phyloP scores from a whole-genome alignment of 1,140 invertebrate species.

The Leptinotarsa defecta region DNA sequence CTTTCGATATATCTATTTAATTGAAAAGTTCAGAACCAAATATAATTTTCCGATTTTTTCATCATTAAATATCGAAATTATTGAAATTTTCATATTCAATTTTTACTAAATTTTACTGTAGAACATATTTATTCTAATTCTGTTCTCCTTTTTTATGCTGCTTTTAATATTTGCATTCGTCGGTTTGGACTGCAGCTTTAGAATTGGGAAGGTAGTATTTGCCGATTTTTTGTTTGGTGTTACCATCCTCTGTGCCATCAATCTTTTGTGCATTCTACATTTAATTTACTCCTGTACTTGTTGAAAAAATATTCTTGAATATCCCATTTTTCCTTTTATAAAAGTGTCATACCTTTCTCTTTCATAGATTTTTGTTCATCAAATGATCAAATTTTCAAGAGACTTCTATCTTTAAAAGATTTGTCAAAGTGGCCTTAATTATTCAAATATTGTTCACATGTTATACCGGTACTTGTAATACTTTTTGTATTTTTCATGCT shows the following conservation, averaged over 20 bases:
- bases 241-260: slow-evolving; percentile 67
- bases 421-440: slow-evolving; percentile 12
- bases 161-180: slow-evolving; percentile 45
- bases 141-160: slow-evolving; percentile 50
- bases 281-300: slow-evolving; percentile 54
- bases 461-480: slow-evolving; percentile 27
- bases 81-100: too few relatives aligned
- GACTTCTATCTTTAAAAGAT: neutral
- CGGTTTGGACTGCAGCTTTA: slow-evolving; percentile 60
- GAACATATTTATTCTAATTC: slow-evolving; percentile 28
- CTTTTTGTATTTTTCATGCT: slow-evolving; percentile 28
- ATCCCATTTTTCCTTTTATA: too few relatives aligned
- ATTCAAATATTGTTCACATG: neutral
- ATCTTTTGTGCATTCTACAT: slow-evolving; percentile 67
- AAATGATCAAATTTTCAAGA: neutral
- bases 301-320: neutral
- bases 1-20: too few relatives aligned
- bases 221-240: slow-evolving; percentile 70
- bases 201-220: slow-evolving; percentile 74
- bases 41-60: too few relatives aligned
- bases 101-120: too few relatives aligned
- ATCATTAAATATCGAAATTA: too few relatives aligned
- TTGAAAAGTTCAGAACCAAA: too few relatives aligned
- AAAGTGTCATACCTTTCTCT: too few relatives aligned
- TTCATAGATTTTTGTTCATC: too few relatives aligned